Base-by-base conservation (phyloP, 2,113 vertebrate genomes). In the Carassius carassius region DNA sequence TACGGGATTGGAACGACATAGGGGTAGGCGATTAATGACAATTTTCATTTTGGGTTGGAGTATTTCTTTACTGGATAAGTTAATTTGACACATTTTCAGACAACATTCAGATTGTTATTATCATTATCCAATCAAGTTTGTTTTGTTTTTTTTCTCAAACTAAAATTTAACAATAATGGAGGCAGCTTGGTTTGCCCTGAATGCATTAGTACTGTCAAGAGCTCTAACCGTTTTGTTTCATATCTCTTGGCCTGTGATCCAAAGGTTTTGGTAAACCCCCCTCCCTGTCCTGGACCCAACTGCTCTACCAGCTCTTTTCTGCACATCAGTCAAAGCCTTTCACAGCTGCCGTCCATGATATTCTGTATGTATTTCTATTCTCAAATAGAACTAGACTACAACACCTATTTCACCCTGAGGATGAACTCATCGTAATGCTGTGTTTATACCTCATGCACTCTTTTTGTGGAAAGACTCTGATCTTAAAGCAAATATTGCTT, bases 341-440 rank as follows among this genome's bases (percentile, higher is more conserved):
- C 19, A 70, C 63, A 49, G 44, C 62, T 81, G 60, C 63, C 54
- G 23, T 81, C 44, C 29, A 49, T 69, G 44, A 35, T 81, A 81
- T 54, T 10, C 47, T 82, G 25, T 82, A 54, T 54, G 35, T 41
- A 76, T 70, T 74, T 88, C 49, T 88, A 70, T 83, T 85, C 84
- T 76, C 70, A 47, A 63, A 84, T 81, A 81, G 60, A 80, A 77
- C 81, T 75, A 83, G 41, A 41, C 41, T n/a, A n/a, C 74, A 78
- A 72, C 60, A 67, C 51, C 70, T 79, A 21, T 80, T 67, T 74
- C 70, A 32, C 74, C 72, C 65, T 32, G 84, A 88, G 60, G 84
- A 88, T 67, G 78, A 77, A 60, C 84, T 83, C 84, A 76, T 81
- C 76, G 84, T 56, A 75, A 65, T 83, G 87, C 87, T 88, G 83